Evolutionary conservation across 2,797 vertebrate genomes (phyloP), one percentile per base, ranked within the genome.

Genomic region (Malacoraja senta): DNA sequence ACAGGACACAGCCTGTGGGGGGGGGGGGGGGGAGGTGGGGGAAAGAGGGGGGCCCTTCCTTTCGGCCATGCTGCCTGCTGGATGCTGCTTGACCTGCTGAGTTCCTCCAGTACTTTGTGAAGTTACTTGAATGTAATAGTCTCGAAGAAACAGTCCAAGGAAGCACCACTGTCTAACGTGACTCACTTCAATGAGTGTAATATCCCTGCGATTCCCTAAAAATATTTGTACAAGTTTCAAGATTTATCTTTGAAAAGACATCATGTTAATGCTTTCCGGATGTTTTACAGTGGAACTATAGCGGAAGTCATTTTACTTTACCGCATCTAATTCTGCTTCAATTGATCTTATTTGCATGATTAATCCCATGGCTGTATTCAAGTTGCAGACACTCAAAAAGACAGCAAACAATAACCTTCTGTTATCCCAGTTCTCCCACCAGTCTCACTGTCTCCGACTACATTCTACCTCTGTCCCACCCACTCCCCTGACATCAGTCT

Each of bases 361-460:
- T 90, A 91, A 71, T 71, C 32, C 53, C 53, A 84, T 61, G 29
- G 12, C 26, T 84, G 53, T 26, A 72, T 71, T 17, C 35, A 91
- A 91, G 68, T 71, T 71, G 68, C n/a, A 12, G 88, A 71, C 35
- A 72, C 32, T 21, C 65, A 68, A 91, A 68, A 91, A 72, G 32
- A 38, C 68, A 35, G 19, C 88, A 91, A 91, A 71, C 88, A 91
- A 91, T 44, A 91, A 38, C 88, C 88, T 61, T 71, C 86, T 65
- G 65, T 71, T 91, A 53, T 53, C 44, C 44, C 44, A 53, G 4
- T 53, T 53, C 44, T 53, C 44, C 44, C 44, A 53, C 44, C 44
- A 6, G 44, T 53, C 44, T 53, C 44, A 53, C 44, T 53, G 44
- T 53, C 44, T 53, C 44, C 44, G 4, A 53, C 4, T 53, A 7